Percentiles rank a stretch among this genome's conserved stretches.
phyloP scores from a whole-genome alignment of 1,140 invertebrate genomes.

The Drosophila paulistorum region DNA sequence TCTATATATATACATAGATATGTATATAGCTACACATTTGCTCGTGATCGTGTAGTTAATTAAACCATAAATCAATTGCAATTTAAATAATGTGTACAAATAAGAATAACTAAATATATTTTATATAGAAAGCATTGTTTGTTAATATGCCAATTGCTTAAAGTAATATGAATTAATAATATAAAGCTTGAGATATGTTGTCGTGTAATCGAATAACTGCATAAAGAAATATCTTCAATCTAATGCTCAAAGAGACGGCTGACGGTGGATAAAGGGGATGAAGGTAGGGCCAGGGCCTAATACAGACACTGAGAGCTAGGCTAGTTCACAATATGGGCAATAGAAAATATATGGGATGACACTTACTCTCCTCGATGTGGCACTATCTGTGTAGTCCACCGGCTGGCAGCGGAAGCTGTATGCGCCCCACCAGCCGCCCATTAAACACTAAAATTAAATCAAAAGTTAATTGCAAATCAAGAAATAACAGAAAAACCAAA shows the following conservation, averaged over 20 bases:
- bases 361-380: constrained; percentile 92
- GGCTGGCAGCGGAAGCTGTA: constrained; percentile 95
- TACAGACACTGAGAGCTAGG: neutral
- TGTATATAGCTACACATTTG: constrained; percentile 31
- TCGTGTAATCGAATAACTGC: constrained; percentile 2
- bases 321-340: neutral
- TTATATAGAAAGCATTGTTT: constrained; percentile 4
- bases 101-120: constrained; percentile 15
- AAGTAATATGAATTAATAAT: neutral
- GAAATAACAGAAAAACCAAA: constrained; percentile 32
- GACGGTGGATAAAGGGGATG: neutral
- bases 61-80: constrained; percentile 10
- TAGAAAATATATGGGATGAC: constrained; percentile 15
- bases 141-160: constrained; percentile 3
- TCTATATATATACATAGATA: constrained; percentile 2
- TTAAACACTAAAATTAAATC: constrained; percentile 86
- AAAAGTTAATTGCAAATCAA: constrained; percentile 58
- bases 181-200: neutral
- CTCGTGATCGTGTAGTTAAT: constrained; percentile 37
- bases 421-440: constrained; percentile 89
- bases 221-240: neutral
- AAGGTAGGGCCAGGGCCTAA: neutral
- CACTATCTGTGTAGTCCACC: constrained; percentile 91
- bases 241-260: neutral
- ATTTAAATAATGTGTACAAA: constrained; percentile 11